These are phyloP conservation scores for Coecobrya sp. DNA, from an alignment of 2,888 invertebrate genomes.

Conservation along the genomic window DNA sequence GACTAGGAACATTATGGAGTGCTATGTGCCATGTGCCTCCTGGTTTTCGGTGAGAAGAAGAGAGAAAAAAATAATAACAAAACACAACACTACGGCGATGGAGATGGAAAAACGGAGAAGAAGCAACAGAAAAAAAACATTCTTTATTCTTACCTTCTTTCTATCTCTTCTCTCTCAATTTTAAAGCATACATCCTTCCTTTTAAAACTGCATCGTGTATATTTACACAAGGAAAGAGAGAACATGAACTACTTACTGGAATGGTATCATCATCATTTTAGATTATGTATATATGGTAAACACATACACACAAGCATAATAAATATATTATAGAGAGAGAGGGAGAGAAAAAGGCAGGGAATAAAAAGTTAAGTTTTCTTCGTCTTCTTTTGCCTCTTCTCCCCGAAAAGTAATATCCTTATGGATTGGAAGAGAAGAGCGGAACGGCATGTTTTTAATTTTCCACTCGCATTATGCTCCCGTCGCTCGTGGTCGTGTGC, in stretches of 20 bases:
- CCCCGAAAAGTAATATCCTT: slow-evolving; percentile 71
- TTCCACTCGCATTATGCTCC: slow-evolving; percentile 83
- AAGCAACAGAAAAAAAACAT: slow-evolving; percentile 58
- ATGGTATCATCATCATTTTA: slow-evolving; percentile 31
- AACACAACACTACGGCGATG: slow-evolving; percentile 40
- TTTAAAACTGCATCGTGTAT: slow-evolving; percentile 32
- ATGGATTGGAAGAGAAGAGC: slow-evolving; percentile 83
- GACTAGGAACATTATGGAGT: slow-evolving; percentile 78
- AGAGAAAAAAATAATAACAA: slow-evolving; percentile 13
- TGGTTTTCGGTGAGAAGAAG: slow-evolving; percentile 66
- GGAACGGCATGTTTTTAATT: slow-evolving; percentile 86
- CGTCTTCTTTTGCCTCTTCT: slow-evolving; percentile 17
- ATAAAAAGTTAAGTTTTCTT: slow-evolving; percentile 49
- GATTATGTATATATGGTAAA: slow-evolving; percentile 1
- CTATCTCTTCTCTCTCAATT: slow-evolving; percentile 22
- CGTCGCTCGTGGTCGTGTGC: slow-evolving; percentile 85
- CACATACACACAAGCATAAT: slow-evolving; percentile 29
- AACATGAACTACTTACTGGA: slow-evolving; percentile 61
- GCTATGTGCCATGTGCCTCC: slow-evolving; percentile 79
- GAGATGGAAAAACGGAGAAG: slow-evolving; percentile 55
- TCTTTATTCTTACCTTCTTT: slow-evolving; percentile 46
- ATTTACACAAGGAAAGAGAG: background rate
- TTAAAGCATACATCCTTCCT: slow-evolving; percentile 64
- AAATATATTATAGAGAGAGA: slow-evolving; percentile 16
- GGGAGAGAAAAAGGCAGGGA: background rate